A percentile compares a stretch with the other conserved stretches of the same genome.
Evolutionary conservation across 2,113 vertebrate genomes (phyloP).

Genomic region (Spermophilus dauricus): DNA sequence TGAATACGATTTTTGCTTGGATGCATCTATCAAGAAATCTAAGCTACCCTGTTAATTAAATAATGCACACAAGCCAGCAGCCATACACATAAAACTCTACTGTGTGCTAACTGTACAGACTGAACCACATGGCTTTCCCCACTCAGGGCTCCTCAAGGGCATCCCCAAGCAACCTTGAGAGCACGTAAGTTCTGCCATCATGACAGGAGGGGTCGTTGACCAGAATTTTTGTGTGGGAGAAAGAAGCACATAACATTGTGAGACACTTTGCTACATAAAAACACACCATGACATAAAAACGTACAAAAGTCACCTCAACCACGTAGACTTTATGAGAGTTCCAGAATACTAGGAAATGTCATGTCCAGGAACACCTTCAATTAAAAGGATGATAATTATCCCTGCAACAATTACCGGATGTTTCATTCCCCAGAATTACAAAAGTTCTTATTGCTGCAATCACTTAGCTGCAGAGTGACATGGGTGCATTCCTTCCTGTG

Average conservation of each 20-base stretch:
- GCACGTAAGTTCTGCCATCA: background rate
- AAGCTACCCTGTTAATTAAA: constrained; percentile 34
- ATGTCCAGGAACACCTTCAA: constrained; percentile 60
- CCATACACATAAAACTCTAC: background rate
- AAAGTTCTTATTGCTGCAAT: constrained; percentile 48
- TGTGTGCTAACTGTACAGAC: background rate
- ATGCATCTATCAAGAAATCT: background rate
- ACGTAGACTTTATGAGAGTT: constrained; percentile 54
- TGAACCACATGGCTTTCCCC: background rate
- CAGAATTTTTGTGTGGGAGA: background rate
- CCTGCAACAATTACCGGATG: constrained; percentile 50
- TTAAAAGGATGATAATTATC: constrained; percentile 74
- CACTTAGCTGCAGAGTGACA: constrained; percentile 2
- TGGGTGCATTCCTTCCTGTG: background rate
- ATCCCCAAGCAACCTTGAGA: background rate
- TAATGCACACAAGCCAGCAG: background rate
- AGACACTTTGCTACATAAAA: constrained; percentile 42
- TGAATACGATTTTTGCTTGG: background rate
- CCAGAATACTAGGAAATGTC: constrained; percentile 45
- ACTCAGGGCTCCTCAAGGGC: background rate
- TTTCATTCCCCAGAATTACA: constrained; percentile 54
- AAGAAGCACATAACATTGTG: background rate
- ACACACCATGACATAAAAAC: constrained; percentile 29
- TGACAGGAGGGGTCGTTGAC: background rate
- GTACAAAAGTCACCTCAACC: constrained; percentile 20